Evolutionary conservation across 2,888 invertebrate species (phyloP).

Genomic region (Orthosia gracilis): DNA sequence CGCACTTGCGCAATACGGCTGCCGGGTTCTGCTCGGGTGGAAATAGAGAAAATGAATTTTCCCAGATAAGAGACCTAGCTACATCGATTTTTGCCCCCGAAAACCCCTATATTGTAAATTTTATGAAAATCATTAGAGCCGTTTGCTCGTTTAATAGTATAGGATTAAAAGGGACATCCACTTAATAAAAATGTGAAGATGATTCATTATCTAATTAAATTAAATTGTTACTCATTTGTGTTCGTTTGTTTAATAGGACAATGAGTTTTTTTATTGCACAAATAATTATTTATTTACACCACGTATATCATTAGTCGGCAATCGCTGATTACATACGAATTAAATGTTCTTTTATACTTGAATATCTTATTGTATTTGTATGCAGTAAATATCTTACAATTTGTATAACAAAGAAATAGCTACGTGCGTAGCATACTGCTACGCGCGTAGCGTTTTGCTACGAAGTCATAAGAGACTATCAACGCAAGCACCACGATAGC

Average conservation of each 20-base stretch:
- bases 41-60: too few relatives aligned
- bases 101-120: too few relatives aligned
- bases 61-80: too few relatives aligned
- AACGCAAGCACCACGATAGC: too few relatives aligned
- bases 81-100: too few relatives aligned
- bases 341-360: slow-evolving; percentile 8
- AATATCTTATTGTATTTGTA: slow-evolving; percentile 8
- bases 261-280: slow-evolving; percentile 36
- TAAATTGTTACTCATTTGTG: slow-evolving; percentile 20
- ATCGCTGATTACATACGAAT: slow-evolving; percentile 13
- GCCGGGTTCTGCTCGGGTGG: too few relatives aligned
- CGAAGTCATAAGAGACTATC: background rate
- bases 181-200: background rate
- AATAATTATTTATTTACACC: slow-evolving; percentile 37
- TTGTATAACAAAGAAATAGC: background rate
- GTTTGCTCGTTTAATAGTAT: too few relatives aligned
- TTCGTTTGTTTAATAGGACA: slow-evolving; percentile 29
- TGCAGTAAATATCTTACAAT: background rate
- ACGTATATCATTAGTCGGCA: slow-evolving; percentile 20
- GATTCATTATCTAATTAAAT: slow-evolving; percentile 12
- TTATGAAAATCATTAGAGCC: too few relatives aligned
- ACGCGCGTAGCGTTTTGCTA: slow-evolving; percentile 13
- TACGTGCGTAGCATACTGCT: slow-evolving; percentile 21
- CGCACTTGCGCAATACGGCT: too few relatives aligned
- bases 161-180: background rate